Evolutionary conservation across 2,797 vertebrate species (phyloP).

Genomic region (Hypotaenidia okinawae): DNA sequence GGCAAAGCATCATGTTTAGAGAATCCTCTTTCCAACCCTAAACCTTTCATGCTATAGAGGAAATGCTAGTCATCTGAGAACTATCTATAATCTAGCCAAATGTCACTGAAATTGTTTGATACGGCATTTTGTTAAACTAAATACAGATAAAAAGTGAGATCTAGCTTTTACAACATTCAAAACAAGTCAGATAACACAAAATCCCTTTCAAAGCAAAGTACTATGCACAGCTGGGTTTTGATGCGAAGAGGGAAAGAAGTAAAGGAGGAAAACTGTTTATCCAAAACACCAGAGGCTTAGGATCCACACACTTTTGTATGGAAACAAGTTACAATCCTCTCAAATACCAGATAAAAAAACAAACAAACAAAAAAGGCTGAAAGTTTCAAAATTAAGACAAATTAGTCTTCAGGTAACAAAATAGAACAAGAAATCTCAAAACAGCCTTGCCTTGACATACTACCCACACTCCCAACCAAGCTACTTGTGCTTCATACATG

Average conservation of each 20-base stretch:
- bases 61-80: slow-evolving; percentile 4
- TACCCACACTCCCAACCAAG: background rate
- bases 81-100: background rate
- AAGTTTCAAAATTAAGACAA: background rate
- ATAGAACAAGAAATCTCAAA: background rate
- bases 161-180: background rate
- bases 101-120: background rate
- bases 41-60: background rate
- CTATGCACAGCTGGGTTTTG: background rate
- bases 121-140: background rate
- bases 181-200: slow-evolving; percentile 4
- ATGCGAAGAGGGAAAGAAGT: background rate
- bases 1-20: background rate
- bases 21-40: slow-evolving; percentile 2
- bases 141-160: background rate
- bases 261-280: background rate
- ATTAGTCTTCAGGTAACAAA: background rate
- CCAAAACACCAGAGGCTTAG: background rate
- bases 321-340: background rate
- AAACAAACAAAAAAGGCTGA: background rate
- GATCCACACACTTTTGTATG: background rate
- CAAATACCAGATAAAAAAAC: background rate
- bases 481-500: background rate
- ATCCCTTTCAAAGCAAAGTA: background rate
- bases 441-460: background rate